These are phyloP conservation scores for Prionace glauca DNA, from an alignment of 2,797 vertebrate genomes.

Conservation along the genomic window DNA sequence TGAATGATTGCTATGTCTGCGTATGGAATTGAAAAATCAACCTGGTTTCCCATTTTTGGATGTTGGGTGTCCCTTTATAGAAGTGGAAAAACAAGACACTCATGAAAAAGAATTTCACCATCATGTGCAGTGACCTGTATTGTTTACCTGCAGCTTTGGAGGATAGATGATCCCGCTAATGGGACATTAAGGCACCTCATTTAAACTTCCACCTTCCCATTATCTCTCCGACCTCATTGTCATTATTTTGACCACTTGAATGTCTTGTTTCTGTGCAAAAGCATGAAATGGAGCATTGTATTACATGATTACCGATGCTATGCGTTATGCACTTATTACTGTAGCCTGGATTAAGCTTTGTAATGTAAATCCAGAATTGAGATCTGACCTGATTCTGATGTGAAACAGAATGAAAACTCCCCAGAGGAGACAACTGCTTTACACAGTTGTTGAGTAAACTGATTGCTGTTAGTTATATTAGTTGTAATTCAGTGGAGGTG, in stretches of 20 bases:
- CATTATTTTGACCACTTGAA: neutral
- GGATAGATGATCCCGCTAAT: neutral
- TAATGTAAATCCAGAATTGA: neutral
- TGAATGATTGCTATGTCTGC: neutral
- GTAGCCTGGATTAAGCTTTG: neutral
- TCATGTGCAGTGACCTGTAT: neutral
- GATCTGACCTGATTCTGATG: neutral
- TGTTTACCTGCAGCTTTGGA: neutral
- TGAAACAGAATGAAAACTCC: neutral
- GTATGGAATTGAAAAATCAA: neutral
- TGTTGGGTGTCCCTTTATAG: neutral
- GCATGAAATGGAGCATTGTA: neutral
- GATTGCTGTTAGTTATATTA: neutral
- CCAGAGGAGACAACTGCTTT: neutral
- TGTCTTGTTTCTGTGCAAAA: neutral
- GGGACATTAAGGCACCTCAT: neutral
- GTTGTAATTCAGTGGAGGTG: neutral
- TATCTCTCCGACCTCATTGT: neutral
- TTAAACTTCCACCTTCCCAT: neutral
- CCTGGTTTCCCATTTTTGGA: neutral
- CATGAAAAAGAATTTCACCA: neutral
- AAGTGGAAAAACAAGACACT: neutral
- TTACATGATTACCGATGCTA: neutral
- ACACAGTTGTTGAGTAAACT: constrained; percentile 13
- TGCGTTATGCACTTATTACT: neutral